A percentile compares a stretch with the other conserved stretches of the same genome.
Evolutionary conservation across 1,140 invertebrate genomes (phyloP).

Genomic region (Caenorhabditis tropicalis): DNA sequence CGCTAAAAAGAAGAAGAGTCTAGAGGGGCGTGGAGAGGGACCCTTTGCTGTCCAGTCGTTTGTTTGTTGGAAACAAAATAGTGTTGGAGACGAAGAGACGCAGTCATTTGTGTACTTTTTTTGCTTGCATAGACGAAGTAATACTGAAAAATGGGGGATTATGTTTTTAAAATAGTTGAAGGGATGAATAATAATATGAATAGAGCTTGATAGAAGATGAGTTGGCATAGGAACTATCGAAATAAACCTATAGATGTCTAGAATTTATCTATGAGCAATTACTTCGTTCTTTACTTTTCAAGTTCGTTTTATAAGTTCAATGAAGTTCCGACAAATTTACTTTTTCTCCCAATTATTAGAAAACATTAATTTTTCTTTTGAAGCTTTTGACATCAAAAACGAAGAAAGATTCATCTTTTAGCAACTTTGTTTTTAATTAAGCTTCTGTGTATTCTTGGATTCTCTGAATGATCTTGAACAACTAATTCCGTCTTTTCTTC

Average conservation of each 20-base stretch:
- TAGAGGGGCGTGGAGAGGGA: slow-evolving; percentile 1
- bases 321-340: no score
- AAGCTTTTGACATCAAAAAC: no score
- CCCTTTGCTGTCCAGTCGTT: slow-evolving; percentile 13
- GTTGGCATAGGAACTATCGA: background rate
- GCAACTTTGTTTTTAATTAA: no score
- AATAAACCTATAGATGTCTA: background rate
- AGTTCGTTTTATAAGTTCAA: no score
- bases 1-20: background rate
- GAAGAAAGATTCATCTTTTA: no score
- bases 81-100: slow-evolving; percentile 1
- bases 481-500: background rate
- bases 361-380: no score
- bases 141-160: background rate
- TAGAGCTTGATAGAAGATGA: background rate
- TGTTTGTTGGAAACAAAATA: background rate
- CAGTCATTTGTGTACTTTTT: background rate
- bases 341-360: no score
- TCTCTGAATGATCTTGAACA: no score
- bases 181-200: background rate
- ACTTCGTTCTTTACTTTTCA: no score
- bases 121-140: slow-evolving; percentile 5
- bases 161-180: background rate
- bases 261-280: no score
- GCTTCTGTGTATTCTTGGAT: no score